A percentile compares a stretch with the other conserved stretches of the same genome.
Conservation (phyloP, 2,113 vertebrate species). For the Odocoileus hemionus region DNA sequence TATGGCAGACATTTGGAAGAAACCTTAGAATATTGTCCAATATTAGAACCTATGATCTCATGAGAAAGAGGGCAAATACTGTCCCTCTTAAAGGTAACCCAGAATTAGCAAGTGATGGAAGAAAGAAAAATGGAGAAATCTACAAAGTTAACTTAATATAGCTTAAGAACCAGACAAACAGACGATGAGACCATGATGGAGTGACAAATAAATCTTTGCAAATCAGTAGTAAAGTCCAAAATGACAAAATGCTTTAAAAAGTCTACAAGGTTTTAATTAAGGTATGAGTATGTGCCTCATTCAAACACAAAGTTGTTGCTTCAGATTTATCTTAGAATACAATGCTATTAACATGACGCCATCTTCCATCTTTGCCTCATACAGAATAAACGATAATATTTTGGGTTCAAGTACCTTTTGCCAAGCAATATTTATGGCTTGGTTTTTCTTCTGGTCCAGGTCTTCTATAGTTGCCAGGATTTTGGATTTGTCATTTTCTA, state of each 20-base stretch:
- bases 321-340: not conserved
- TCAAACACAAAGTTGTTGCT: not conserved
- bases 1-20: not conserved
- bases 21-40: not conserved
- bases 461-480: slow-evolving; percentile 92
- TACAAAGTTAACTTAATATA: not conserved
- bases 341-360: not conserved
- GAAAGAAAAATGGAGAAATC: not conserved
- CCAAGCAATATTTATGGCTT: slow-evolving; percentile 92
- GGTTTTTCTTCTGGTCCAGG: slow-evolving; percentile 93
- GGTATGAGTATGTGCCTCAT: not conserved
- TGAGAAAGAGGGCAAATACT: not conserved
- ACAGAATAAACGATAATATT: not conserved
- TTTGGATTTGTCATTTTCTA: slow-evolving; percentile 94
- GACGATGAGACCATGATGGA: not conserved
- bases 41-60: not conserved
- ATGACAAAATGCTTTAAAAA: not conserved
- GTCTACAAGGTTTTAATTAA: not conserved
- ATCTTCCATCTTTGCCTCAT: not conserved
- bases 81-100: not conserved
- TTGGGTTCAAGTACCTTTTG: slow-evolving; percentile 86
- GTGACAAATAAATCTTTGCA: not conserved
- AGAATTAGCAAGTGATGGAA: not conserved
- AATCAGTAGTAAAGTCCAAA: not conserved
- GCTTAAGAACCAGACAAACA: not conserved